Percentiles rank a stretch among this genome's conserved stretches.
These are phyloP conservation scores for Gallinago undulata DNA, from an alignment of 2,113 vertebrate species.

Conservation along the genomic window DNA sequence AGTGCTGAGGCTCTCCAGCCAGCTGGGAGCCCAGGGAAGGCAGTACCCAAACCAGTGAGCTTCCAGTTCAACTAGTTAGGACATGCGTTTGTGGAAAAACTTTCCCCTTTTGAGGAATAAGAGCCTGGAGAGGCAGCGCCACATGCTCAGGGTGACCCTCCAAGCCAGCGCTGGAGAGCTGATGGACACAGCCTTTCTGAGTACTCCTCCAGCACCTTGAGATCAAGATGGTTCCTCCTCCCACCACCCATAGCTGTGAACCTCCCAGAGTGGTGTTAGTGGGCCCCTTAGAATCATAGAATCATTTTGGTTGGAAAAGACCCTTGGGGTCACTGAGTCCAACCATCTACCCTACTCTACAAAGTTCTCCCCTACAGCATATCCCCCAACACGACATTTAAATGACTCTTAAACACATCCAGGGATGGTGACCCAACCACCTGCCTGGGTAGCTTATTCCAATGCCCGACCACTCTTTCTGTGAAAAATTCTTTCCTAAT, in stretches of 20 bases:
- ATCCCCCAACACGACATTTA: too few relatives aligned
- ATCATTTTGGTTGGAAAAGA: too few relatives aligned
- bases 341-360: too few relatives aligned
- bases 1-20: neutral
- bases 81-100: neutral
- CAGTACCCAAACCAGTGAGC: neutral
- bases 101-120: neutral
- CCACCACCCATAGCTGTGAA: neutral
- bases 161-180: neutral
- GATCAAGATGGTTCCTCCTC: neutral
- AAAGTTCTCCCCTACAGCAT: too few relatives aligned
- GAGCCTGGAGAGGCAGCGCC: neutral
- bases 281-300: too few relatives aligned
- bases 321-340: too few relatives aligned
- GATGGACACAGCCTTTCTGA: neutral
- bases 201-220: neutral
- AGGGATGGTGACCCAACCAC: too few relatives aligned
- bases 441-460: too few relatives aligned
- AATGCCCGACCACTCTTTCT: too few relatives aligned
- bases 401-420: too few relatives aligned
- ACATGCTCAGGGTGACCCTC: neutral
- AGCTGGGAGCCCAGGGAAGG: neutral
- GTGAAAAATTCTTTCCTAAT: too few relatives aligned
- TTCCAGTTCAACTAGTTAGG: neutral
- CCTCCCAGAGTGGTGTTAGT: neutral